Base-by-base conservation (phyloP, 2,113 vertebrate genomes). In the Corythornis vintsioides region DNA sequence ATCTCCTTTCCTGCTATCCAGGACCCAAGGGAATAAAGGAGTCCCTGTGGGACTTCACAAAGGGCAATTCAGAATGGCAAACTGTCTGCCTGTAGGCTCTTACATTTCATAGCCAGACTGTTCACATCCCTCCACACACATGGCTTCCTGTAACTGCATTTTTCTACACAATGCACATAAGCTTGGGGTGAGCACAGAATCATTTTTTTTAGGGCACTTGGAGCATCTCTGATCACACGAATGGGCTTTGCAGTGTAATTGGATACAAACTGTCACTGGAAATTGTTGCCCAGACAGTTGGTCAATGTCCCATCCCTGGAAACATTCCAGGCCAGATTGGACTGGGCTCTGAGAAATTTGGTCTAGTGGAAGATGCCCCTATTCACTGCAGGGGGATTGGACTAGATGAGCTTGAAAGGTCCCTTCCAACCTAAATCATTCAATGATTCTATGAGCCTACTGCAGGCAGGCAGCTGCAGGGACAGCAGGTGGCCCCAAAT, bases 221-320 rank as follows among this genome's bases (percentile, higher is more conserved):
- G 13, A 75, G 19, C 67, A 31, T 4, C 29, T 61, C 73, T 53
- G 57, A 57, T 16, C 8, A 1, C 0, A 11, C 45, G 26, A 63
- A 64, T 0, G 0, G 20, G 47, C 17, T 84, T 48, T 72, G 25
- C 35, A 3, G 3, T 4, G 45, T 33, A 18, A 56, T 3, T 40
- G 52, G 26, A 18, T 21, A n/a, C 3, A 19, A 76, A 18, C 28
- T 47, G 42, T 29, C 63, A n/a, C 26, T 42, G 38, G 38, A 18
- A 18, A 26, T 42, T 40, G 26, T 64, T 64, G 61, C 38, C 38
- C 61, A 64, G 26, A 42, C 38, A 64, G 38, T 17, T 42, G 61
- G 61, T 63, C 18, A 17, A 40, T 29, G 17, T 17, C 61, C 25
- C 25, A 63, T 29, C 61, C 38, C 61, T 29, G 26, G 38, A 40